Evolutionary conservation across 2,888 invertebrate species (phyloP), one percentile per base, ranked within the genome.

Genomic region (Stenotaenia linearis): DNA sequence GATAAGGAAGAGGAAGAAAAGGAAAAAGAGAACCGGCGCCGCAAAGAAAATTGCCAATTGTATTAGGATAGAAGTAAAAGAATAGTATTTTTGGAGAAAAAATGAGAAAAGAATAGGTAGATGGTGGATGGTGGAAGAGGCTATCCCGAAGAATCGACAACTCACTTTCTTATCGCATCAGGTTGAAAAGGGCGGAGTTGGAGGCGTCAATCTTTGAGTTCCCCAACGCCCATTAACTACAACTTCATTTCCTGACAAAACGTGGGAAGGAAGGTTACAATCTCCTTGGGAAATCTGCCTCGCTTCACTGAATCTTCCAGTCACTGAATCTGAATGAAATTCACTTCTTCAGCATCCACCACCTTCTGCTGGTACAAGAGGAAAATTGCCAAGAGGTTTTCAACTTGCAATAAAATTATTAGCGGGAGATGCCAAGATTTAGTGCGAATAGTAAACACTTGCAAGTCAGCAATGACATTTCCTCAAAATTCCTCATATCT

Each of bases 91-190:
- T 50, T 50, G n/a, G 7, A 7, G 50, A 4, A 18, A 6, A 18
- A 40, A 40, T 12, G 37, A 18, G 18, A n/a, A 45, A 18, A 50
- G 18, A 7, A n/a, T 7, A 18, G 50, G 50, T n/a, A 7, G 25
- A 28, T 28, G 25, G 9, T 28, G 69, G 69, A 50, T 28, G 69
- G 69, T 12, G 69, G 28, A 69, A 28, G 10, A 69, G 56, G 69
- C 69, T 69, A 69, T 69, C 69, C 69, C 15, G 25, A 28, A 25
- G 69, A 69, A 69, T 69, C 69, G 69, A 69, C 69, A 69, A 69
- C 69, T 69, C 69, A 69, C 69, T 69, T 69, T 69, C 69, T 69
- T 69, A 69, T 69, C 69, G 69, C 69, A 69, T 69, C 69, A 69
- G 28, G 69, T 69, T 69, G 69, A 69, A 69, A 69, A 69, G 69